These are phyloP conservation scores for Sebastes steindachneri DNA, from an alignment of 2,797 vertebrate species.

Conservation along the genomic window DNA sequence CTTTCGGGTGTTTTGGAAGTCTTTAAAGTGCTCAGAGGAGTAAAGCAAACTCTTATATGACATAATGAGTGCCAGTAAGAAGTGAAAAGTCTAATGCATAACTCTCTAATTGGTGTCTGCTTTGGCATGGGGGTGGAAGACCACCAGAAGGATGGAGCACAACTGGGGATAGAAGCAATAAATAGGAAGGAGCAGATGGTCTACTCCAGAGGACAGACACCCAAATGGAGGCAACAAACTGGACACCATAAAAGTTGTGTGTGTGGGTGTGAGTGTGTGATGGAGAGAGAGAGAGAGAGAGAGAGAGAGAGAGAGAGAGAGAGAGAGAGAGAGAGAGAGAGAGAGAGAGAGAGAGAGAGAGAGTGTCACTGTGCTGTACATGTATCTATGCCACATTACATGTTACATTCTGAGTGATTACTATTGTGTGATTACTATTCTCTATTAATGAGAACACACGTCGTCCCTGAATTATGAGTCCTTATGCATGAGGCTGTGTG, in stretches of 20 bases:
- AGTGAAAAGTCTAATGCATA: conserved; percentile 77
- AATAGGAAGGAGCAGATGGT: conserved; percentile 85
- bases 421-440: neutral
- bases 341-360: neutral
- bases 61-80: conserved; percentile 77
- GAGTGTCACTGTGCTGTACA: neutral
- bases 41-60: conserved; percentile 67
- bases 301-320: neutral
- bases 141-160: conserved; percentile 83
- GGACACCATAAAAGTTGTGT: conserved; percentile 67
- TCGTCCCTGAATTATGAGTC: neutral
- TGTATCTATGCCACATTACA: neutral
- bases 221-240: conserved; percentile 73
- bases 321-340: neutral
- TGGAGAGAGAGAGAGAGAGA: neutral
- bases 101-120: conserved; percentile 85
- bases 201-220: conserved; percentile 77
- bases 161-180: conserved; percentile 83
- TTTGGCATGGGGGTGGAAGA: conserved; percentile 81
- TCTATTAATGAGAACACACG: neutral
- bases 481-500: neutral
- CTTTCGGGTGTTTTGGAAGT: conserved; percentile 44
- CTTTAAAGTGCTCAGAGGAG: conserved; percentile 43
- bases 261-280: neutral
- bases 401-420: neutral